Percentiles rank a stretch among this genome's conserved stretches.
phyloP scores from a whole-genome alignment of 2,888 invertebrate species.

The Orgyia antiqua region DNA sequence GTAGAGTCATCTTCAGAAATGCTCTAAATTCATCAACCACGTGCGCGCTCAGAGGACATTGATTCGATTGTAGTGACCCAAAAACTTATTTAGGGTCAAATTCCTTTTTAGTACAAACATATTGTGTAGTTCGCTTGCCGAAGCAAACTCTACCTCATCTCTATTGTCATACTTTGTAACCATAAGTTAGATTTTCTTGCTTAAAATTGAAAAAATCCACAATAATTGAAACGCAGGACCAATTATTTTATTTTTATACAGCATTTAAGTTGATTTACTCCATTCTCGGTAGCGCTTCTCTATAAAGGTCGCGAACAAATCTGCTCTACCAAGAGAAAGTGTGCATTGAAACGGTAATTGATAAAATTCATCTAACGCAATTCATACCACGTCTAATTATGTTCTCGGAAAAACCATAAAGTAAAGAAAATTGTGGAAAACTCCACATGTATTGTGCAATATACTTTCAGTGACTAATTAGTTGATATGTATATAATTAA shows the following conservation, averaged over 20 bases:
- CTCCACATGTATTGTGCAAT: conserved; percentile 42
- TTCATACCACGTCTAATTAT: neutral
- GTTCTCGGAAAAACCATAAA: conserved; percentile 10
- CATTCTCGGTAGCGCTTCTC: conserved; percentile 1
- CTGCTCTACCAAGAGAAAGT: conserved; percentile 29
- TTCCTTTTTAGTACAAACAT: too few species aligned
- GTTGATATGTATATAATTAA: conserved; percentile 10
- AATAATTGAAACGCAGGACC: too few species aligned
- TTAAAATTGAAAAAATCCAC: too few species aligned
- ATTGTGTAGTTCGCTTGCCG: too few species aligned
- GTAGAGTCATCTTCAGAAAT: too few species aligned
- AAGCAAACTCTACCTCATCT: too few species aligned
- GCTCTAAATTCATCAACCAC: conserved; percentile 57
- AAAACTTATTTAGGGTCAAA: conserved; percentile 57
- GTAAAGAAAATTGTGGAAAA: conserved; percentile 19
- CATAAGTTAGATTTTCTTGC: too few species aligned
- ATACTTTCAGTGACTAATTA: conserved; percentile 23
- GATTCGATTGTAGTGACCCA: conserved; percentile 37
- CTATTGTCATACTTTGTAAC: too few species aligned
- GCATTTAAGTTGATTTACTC: conserved; percentile 1
- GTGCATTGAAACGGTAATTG: conserved; percentile 5
- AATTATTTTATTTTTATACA: too few species aligned
- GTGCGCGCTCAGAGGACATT: conserved; percentile 53
- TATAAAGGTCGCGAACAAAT: conserved; percentile 11
- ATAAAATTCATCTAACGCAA: conserved; percentile 1